Evolutionary conservation across 1,140 invertebrate species (phyloP).

Genomic region (Drosophila mauritiana): DNA sequence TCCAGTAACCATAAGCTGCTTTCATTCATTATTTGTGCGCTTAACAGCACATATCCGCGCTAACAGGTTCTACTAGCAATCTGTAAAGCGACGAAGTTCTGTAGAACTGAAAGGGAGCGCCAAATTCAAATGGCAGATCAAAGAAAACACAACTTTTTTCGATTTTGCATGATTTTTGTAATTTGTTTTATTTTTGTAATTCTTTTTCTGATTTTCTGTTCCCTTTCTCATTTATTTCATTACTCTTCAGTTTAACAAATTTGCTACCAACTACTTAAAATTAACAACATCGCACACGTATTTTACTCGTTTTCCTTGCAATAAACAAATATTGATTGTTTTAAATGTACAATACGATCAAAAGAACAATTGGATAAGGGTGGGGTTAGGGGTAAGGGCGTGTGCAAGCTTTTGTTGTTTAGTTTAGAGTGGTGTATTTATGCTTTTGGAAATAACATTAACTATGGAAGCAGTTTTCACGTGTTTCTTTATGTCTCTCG

Average conservation of each 20-base stretch:
- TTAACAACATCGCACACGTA: slow-evolving; percentile 74
- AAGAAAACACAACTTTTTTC: background rate
- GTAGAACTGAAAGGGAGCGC: background rate
- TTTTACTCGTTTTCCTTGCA: slow-evolving; percentile 35
- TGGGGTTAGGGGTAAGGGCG: slow-evolving; percentile 9
- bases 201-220: slow-evolving; percentile 51
- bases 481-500: slow-evolving; percentile 1
- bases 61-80: slow-evolving; percentile 1
- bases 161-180: slow-evolving; percentile 5
- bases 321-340: slow-evolving; percentile 63
- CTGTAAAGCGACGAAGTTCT: background rate
- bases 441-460: slow-evolving; percentile 58
- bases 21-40: slow-evolving; percentile 4
- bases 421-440: slow-evolving; percentile 27
- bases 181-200: slow-evolving; percentile 23
- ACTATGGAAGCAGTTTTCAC: slow-evolving; percentile 66
- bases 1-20: background rate
- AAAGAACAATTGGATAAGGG: slow-evolving; percentile 49
- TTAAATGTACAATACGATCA: slow-evolving; percentile 60
- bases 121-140: background rate
- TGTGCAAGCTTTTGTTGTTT: slow-evolving; percentile 32
- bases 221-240: slow-evolving; percentile 63
- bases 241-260: slow-evolving; percentile 69
- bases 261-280: slow-evolving; percentile 76
- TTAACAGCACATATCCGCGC: background rate